phyloP scores from a whole-genome alignment of 1,140 invertebrate genomes.

The Zophobas morio region DNA sequence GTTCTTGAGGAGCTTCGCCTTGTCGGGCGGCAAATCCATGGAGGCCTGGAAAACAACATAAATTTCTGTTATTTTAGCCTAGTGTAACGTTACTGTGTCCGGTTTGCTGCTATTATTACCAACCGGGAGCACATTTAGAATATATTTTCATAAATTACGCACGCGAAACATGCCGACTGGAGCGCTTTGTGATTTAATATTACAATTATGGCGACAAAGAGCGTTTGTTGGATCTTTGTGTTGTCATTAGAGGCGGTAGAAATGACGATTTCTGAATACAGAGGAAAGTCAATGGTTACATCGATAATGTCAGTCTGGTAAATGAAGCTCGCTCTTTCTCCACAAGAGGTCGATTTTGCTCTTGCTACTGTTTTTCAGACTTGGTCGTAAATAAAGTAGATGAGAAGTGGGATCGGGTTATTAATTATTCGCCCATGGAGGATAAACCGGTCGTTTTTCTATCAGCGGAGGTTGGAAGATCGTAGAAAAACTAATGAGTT shows the following conservation, averaged over 20 bases:
- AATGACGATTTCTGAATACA: too few relatives aligned
- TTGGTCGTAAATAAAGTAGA: neutral
- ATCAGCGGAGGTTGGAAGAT: neutral
- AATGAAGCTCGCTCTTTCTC: too few relatives aligned
- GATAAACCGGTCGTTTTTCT: conserved; percentile 19
- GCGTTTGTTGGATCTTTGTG: neutral
- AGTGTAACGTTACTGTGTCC: neutral
- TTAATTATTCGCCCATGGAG: conserved; percentile 19
- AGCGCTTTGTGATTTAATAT: neutral
- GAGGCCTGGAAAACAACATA: conserved; percentile 81
- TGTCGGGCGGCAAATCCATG: conserved; percentile 99
- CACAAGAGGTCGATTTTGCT: too few relatives aligned
- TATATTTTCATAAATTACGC: conserved; percentile 34
- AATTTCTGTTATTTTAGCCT: conserved; percentile 23
- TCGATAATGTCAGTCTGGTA: neutral
- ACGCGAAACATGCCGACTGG: conserved; percentile 5
- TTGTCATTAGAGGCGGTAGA: too few relatives aligned
- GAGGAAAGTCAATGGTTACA: neutral
- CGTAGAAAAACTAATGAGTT: neutral
- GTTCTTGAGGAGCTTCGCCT: conserved; percentile 96
- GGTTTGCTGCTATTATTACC: neutral
- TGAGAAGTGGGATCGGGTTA: conserved; percentile 3
- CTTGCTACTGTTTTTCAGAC: neutral
- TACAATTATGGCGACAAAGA: conserved; percentile 2
- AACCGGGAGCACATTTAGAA: neutral